Percentiles rank a stretch among this genome's conserved stretches.
Conservation (phyloP, 1,140 invertebrate genomes). For the Tetragonula clypearis region DNA sequence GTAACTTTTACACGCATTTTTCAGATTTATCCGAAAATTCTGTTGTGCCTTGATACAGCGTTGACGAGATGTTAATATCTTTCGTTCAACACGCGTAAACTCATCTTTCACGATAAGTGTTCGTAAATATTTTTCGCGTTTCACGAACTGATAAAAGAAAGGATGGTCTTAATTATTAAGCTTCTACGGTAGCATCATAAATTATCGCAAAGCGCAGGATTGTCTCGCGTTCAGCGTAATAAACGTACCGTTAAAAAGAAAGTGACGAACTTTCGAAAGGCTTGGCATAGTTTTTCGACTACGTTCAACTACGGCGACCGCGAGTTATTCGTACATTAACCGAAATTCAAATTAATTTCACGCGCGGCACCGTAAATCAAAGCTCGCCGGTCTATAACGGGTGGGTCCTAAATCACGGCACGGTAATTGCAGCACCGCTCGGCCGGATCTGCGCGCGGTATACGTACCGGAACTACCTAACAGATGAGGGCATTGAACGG, state of each 20-base stretch:
- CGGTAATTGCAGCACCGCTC: constrained; percentile 73
- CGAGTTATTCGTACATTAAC: constrained; percentile 73
- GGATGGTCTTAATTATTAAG: too few species aligned
- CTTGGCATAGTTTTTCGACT: not conserved
- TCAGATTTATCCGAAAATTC: too few species aligned
- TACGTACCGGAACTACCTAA: constrained; percentile 68
- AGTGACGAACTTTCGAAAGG: not conserved
- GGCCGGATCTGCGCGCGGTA: constrained; percentile 61
- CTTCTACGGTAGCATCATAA: not conserved
- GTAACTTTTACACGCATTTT: too few species aligned
- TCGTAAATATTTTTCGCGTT: too few species aligned
- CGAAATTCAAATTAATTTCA: constrained; percentile 76
- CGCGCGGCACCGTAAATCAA: constrained; percentile 71
- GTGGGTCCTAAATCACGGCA: constrained; percentile 73
- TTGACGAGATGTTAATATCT: too few species aligned
- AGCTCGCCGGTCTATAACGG: constrained; percentile 71
- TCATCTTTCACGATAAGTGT: too few species aligned
- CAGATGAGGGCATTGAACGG: constrained; percentile 39
- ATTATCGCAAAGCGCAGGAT: not conserved
- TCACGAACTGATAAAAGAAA: too few species aligned
- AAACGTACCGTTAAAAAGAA: not conserved
- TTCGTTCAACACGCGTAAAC: too few species aligned
- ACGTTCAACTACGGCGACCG: not conserved
- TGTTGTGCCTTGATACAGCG: too few species aligned
- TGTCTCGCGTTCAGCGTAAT: not conserved